Conservation (phyloP, 1,140 invertebrate genomes). For the Pinna nobilis region DNA sequence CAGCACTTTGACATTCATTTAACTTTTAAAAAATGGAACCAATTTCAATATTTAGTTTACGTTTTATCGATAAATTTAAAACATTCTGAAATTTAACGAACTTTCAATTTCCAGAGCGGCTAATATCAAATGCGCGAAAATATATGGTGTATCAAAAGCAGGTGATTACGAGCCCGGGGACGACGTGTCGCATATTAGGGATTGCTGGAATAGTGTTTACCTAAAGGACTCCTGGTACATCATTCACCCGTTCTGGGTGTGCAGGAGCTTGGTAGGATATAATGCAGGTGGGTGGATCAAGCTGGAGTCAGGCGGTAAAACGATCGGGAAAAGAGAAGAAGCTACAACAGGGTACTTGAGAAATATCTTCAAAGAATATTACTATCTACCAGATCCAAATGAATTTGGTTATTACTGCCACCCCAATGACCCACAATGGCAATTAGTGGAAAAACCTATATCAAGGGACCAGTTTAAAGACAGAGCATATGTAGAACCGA, state of each 20-base stretch:
- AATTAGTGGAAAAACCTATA: constrained; percentile 20
- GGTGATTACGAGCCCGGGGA: constrained; percentile 45
- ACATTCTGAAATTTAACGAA: background rate
- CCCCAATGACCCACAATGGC: constrained; percentile 41
- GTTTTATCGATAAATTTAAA: too few relatives aligned
- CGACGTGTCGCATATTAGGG: background rate
- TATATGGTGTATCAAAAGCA: constrained; percentile 44
- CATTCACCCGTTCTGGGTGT: constrained; percentile 50
- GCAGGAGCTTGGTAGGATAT: constrained; percentile 38
- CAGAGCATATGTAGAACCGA: constrained; percentile 36
- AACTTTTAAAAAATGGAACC: too few relatives aligned
- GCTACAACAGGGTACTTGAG: constrained; percentile 14
- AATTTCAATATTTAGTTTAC: too few relatives aligned
- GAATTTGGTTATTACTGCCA: constrained; percentile 47
- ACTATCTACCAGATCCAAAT: constrained; percentile 45
- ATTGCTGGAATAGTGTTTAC: constrained; percentile 39
- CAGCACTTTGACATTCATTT: too few relatives aligned
- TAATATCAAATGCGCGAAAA: constrained; percentile 35
- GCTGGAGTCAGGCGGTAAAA: constrained; percentile 34
- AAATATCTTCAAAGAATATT: constrained; percentile 47
- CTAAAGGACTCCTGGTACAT: constrained; percentile 42
- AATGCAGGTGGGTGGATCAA: constrained; percentile 47
- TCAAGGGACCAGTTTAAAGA: constrained; percentile 32
- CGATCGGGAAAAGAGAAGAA: background rate
- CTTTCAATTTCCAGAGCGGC: constrained; percentile 38